A percentile compares a stretch with the other conserved stretches of the same genome.
Evolutionary conservation across 2,113 vertebrate genomes (phyloP).

Genomic region (Cinclus cinclus): DNA sequence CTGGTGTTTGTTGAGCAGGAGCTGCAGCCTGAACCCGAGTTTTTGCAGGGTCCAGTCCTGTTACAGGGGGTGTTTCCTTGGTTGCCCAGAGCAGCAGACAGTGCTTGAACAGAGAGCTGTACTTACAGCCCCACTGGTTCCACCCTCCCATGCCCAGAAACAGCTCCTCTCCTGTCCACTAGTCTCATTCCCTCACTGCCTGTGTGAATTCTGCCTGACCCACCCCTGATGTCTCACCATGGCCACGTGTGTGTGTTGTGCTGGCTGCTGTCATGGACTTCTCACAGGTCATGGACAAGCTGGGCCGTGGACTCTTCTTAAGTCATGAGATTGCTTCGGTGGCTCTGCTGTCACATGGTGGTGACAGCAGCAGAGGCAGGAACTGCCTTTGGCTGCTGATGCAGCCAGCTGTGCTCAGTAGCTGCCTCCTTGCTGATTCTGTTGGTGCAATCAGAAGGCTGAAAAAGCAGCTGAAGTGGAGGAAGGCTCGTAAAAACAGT

Average conservation of each 20-base stretch:
- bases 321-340: not conserved
- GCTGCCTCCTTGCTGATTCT: not conserved
- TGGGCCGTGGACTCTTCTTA: not conserved
- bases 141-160: not conserved
- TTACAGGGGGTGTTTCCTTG: not conserved
- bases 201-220: not conserved
- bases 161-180: not conserved
- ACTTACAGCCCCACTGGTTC: not conserved
- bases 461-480: not conserved
- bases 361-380: not conserved
- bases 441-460: fast-evolving
- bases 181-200: not conserved
- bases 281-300: not conserved
- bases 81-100: not conserved
- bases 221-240: fast-evolving
- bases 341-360: not conserved
- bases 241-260: not conserved
- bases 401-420: not conserved
- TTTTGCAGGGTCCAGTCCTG: not conserved
- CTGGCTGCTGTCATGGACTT: not conserved
- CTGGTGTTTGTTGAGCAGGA: not conserved
- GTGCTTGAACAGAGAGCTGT: not conserved
- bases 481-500: not conserved
- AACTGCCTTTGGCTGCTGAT: not conserved
- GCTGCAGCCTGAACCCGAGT: not conserved